phyloP scores from a whole-genome alignment of 2,797 vertebrate genomes.

The Percopsis omiscomaycus region DNA sequence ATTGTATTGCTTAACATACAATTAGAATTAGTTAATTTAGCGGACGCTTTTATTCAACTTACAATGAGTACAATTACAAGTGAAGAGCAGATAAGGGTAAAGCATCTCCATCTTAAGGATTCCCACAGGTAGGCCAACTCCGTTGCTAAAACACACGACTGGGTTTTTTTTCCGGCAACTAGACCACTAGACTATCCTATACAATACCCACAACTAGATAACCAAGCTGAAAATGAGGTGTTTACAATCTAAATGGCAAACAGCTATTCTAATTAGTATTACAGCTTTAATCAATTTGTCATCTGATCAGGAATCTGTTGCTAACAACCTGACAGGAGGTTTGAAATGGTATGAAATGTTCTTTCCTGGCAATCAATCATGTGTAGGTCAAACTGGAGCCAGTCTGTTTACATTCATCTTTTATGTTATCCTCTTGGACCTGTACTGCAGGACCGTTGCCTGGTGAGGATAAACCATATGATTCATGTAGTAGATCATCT shows the following conservation, averaged over 20 bases:
- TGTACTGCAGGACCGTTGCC: conserved; percentile 45
- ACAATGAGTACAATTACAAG: no score
- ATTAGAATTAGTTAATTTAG: no score
- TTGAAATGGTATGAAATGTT: conserved; percentile 64
- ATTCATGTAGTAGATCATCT: conserved; percentile 21
- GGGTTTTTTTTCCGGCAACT: no score
- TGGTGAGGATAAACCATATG: conserved; percentile 38
- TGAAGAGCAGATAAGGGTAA: no score
- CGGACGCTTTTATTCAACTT: no score
- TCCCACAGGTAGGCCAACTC: no score
- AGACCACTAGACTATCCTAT: no score
- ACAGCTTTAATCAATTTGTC: conserved; percentile 46
- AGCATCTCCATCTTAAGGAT: no score
- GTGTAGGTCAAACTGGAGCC: conserved; percentile 31
- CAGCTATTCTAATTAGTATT: conserved; percentile 28
- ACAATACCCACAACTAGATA: no score
- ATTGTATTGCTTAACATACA: no score
- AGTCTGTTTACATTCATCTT: conserved; percentile 55
- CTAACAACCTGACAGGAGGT: conserved; percentile 47
- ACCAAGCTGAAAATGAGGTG: no score
- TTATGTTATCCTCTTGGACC: conserved; percentile 41
- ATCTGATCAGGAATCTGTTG: conserved; percentile 39
- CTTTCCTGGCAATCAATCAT: conserved; percentile 63
- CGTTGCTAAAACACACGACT: no score
- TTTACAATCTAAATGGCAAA: conserved; percentile 9